A percentile compares a stretch with the other conserved stretches of the same genome.
Evolutionary conservation across 2,113 vertebrate species (phyloP).

Genomic region (Heloderma charlesbogerti): DNA sequence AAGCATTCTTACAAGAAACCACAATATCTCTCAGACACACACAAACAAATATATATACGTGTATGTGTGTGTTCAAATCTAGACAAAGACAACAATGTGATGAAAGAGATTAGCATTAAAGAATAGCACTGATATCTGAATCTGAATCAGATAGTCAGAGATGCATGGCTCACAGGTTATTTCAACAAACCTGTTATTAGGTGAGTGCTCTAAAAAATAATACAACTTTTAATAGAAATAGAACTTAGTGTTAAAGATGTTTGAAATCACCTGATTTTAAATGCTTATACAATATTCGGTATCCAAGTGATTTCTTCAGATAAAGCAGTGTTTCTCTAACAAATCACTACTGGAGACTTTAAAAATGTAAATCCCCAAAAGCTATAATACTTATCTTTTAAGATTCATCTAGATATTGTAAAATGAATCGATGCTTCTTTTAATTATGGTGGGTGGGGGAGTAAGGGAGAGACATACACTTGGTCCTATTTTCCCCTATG

Average conservation of each 20-base stretch:
- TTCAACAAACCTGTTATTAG: not conserved
- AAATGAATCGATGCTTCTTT: conserved; percentile 18
- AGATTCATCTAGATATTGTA: conserved; percentile 18
- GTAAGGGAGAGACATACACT: not conserved
- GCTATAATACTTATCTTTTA: conserved; percentile 32
- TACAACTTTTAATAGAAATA: not conserved
- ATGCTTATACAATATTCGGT: conserved; percentile 53
- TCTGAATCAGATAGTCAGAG: conserved; percentile 30
- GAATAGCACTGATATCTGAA: conserved; percentile 21
- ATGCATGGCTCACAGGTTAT: conserved; percentile 20
- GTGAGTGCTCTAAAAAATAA: not conserved
- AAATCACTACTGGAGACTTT: conserved; percentile 60
- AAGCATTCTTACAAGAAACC: conserved; percentile 20
- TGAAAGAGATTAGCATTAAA: conserved; percentile 28
- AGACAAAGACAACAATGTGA: conserved; percentile 46
- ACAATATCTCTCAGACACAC: not conserved
- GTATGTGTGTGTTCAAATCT: conserved; percentile 37
- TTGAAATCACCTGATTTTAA: conserved; percentile 50
- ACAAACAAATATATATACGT: not conserved
- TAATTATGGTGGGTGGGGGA: not conserved
- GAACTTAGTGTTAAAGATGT: conserved; percentile 43
- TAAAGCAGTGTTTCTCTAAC: conserved; percentile 30
- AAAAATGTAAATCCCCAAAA: not conserved
- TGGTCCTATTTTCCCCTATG: not conserved
- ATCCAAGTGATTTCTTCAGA: conserved; percentile 20